Percentiles rank a stretch among this genome's conserved stretches.
Evolutionary conservation across 2,888 invertebrate genomes (phyloP).

Genomic region (Aleiodes leptofemur): DNA sequence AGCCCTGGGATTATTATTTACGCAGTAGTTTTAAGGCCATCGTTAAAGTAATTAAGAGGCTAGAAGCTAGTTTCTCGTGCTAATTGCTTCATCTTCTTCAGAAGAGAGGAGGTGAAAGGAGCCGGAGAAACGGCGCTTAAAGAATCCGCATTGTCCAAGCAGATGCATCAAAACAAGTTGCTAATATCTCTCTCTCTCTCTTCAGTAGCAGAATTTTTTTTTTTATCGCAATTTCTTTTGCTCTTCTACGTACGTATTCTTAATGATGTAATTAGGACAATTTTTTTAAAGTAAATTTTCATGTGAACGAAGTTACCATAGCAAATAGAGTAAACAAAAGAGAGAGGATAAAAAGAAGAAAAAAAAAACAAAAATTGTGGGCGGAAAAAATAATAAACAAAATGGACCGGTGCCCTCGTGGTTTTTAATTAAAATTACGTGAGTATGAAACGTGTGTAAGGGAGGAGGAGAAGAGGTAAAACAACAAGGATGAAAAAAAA

Average conservation of each 20-base stretch:
- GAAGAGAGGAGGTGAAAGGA: not conserved
- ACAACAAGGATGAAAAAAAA: conserved; percentile 3
- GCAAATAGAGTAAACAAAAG: conserved; percentile 30
- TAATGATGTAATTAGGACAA: conserved; percentile 33
- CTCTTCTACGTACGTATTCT: conserved; percentile 13
- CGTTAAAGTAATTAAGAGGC: conserved; percentile 45
- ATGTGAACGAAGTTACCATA: conserved; percentile 31
- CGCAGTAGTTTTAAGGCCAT: conserved; percentile 21
- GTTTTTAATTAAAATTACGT: conserved; percentile 50
- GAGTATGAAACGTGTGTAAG: conserved; percentile 21
- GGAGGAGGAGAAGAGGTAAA: conserved; percentile 16
- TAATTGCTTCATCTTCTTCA: conserved; percentile 47
- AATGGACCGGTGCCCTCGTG: conserved; percentile 41
- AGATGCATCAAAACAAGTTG: not conserved
- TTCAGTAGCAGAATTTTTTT: not conserved
- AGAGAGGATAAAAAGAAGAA: not conserved
- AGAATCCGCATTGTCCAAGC: not conserved
- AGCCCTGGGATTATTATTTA: conserved; percentile 26
- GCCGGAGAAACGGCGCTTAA: not conserved
- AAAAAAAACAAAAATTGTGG: conserved; percentile 4
- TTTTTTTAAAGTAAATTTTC: conserved; percentile 33
- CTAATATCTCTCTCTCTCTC: not conserved
- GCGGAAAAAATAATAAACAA: conserved; percentile 41
- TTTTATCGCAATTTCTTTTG: not conserved
- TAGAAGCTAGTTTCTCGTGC: conserved; percentile 19